These are phyloP conservation scores for Neosilurus mollespiculum DNA, from an alignment of 2,797 vertebrate genomes.

Conservation along the genomic window DNA sequence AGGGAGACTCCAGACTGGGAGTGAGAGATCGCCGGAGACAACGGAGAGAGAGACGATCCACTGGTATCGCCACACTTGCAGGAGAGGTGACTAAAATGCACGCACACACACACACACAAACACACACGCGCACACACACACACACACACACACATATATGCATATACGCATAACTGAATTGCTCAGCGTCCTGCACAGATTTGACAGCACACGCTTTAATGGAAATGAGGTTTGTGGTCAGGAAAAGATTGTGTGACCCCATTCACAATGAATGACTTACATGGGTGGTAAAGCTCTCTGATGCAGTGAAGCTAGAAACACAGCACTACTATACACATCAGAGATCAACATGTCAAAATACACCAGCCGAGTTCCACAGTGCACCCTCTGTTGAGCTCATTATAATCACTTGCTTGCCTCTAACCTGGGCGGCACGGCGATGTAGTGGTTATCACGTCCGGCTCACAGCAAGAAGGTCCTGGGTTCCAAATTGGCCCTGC, in stretches of 20 bases:
- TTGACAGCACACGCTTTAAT: not conserved
- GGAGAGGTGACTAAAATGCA: constrained; percentile 63
- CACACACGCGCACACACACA: not conserved
- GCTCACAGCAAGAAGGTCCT: no score
- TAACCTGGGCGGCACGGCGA: no score
- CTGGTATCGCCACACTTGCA: constrained; percentile 65
- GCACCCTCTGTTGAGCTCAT: not conserved
- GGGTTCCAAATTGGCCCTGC: no score
- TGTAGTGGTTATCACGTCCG: no score
- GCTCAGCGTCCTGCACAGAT: not conserved
- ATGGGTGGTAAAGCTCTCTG: not conserved
- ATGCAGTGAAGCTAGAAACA: not conserved
- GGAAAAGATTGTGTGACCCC: not conserved
- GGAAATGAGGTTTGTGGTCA: constrained; percentile 9
- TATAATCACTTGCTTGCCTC: no score
- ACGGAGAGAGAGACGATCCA: constrained; percentile 76
- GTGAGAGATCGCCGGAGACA: constrained; percentile 64
- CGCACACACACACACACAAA: not conserved
- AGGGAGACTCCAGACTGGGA: constrained; percentile 66
- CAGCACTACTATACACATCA: not conserved
- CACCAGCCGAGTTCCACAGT: no score
- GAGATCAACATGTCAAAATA: not conserved
- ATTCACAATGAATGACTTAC: not conserved
- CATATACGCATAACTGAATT: not conserved
- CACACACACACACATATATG: not conserved